Percentiles rank a stretch among this genome's conserved stretches.
Evolutionary conservation across 2,113 vertebrate species (phyloP).

Genomic region (Origma solitaria): DNA sequence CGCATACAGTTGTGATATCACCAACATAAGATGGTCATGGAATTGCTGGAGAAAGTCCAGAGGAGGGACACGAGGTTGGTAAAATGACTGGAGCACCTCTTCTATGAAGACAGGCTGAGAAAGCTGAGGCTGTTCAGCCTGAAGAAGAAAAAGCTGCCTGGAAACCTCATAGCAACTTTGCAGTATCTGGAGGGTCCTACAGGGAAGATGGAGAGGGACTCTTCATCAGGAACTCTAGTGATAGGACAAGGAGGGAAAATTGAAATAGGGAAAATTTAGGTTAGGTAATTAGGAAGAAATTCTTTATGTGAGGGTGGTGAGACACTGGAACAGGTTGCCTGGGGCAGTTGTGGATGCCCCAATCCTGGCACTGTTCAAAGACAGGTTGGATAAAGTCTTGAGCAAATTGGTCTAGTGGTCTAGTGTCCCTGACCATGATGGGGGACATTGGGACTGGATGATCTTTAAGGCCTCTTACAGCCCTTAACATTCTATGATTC

Average conservation of each 20-base stretch:
- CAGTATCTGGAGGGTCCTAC: background rate
- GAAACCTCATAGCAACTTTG: background rate
- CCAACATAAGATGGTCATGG: background rate
- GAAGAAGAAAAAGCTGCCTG: background rate
- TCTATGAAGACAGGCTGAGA: background rate
- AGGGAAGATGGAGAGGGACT: background rate
- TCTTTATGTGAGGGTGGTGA: background rate
- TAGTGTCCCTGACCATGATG: background rate
- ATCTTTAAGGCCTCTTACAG: background rate
- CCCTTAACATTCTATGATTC: background rate
- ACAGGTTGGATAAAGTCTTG: background rate
- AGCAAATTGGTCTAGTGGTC: background rate
- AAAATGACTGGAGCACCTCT: background rate
- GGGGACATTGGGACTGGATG: too few relatives aligned
- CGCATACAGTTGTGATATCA: background rate
- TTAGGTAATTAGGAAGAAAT: background rate
- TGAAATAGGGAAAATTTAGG: background rate
- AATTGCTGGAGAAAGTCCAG: background rate
- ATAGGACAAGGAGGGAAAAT: background rate
- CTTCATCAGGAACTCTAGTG: accelerated
- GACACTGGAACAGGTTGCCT: background rate
- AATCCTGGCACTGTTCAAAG: background rate
- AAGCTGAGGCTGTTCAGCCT: background rate
- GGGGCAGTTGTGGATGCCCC: background rate
- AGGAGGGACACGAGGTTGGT: background rate